Percentiles rank a stretch among this genome's conserved stretches.
Conservation (phyloP, 2,113 vertebrate species). For the Nerophis ophidion region DNA sequence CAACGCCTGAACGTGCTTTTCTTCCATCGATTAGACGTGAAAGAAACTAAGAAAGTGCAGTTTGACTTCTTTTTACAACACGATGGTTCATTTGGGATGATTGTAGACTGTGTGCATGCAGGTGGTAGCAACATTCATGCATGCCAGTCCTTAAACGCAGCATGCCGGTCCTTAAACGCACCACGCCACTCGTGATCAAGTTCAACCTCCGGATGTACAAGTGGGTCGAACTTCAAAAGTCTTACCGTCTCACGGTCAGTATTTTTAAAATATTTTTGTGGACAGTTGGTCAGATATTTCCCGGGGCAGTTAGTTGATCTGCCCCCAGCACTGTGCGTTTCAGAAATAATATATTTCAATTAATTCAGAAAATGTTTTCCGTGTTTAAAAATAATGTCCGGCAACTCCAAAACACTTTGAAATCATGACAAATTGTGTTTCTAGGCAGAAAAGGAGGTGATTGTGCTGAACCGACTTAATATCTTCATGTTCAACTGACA, state of each 20-base stretch:
- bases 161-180: conserved; percentile 52
- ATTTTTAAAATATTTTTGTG: not conserved
- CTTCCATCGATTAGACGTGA: conserved; percentile 44
- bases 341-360: no score
- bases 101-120: conserved; percentile 52
- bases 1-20: conserved; percentile 69
- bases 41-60: conserved; percentile 18
- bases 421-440: not conserved
- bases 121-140: conserved; percentile 43
- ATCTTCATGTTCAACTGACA: not conserved
- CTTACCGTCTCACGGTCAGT: not conserved
- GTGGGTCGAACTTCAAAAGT: not conserved
- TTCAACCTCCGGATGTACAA: conserved; percentile 3
- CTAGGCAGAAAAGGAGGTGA: not conserved
- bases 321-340: not conserved
- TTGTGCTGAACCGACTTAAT: not conserved
- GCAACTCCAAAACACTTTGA: not conserved
- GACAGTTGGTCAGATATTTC: not conserved
- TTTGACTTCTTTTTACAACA: conserved; percentile 34
- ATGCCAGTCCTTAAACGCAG: conserved; percentile 43
- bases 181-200: conserved; percentile 15
- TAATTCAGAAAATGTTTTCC: no score
- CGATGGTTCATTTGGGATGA: conserved; percentile 21
- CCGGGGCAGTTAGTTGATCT: not conserved
- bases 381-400: no score